Evolutionary conservation across 2,113 vertebrate genomes (phyloP).

Genomic region (Jaculus jaculus): DNA sequence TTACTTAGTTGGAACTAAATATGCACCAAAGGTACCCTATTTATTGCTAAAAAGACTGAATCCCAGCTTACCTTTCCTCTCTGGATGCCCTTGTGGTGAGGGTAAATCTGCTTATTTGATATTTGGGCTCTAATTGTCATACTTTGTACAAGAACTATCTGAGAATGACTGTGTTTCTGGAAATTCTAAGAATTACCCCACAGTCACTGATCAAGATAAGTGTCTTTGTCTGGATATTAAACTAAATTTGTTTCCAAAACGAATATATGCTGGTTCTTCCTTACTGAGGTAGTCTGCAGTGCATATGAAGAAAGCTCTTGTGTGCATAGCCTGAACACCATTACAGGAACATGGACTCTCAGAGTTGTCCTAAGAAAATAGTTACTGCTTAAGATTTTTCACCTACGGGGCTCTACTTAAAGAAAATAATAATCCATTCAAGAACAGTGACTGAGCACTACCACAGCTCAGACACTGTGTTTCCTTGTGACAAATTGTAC

Average conservation of each 20-base stretch:
- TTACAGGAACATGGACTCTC: neutral
- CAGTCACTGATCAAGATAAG: neutral
- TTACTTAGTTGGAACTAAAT: neutral
- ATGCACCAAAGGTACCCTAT: neutral
- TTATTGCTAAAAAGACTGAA: neutral
- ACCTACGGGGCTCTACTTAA: neutral
- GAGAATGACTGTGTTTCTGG: neutral
- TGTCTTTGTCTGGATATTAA: constrained; percentile 19
- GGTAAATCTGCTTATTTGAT: neutral
- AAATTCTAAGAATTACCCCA: neutral
- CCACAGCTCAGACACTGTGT: neutral
- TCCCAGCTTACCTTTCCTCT: neutral
- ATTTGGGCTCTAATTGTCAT: neutral
- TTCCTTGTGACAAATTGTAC: neutral
- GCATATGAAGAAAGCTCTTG: neutral
- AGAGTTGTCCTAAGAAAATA: neutral
- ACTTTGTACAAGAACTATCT: neutral
- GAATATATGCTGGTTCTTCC: neutral
- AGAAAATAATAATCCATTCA: neutral
- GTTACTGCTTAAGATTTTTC: neutral
- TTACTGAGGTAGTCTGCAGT: neutral
- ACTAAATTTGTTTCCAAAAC: neutral
- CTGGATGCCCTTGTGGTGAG: neutral
- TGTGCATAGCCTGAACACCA: neutral
- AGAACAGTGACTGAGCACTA: neutral